Base-by-base conservation (phyloP, 2,797 vertebrate species). In the Ptychobarbus kaznakovi region DNA sequence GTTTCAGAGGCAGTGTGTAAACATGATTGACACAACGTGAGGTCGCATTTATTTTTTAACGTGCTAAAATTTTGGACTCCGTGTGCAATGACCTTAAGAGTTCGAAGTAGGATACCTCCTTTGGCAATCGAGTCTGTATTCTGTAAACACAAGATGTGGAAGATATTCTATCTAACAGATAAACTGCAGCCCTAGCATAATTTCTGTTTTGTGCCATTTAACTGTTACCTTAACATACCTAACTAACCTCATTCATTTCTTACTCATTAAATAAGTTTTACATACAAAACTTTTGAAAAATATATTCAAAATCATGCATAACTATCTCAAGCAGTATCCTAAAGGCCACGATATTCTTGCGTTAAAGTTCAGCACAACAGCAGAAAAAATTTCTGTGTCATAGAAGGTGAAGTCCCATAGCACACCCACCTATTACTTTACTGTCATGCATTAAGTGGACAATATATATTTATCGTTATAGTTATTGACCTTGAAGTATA, bases 91-190 rank as follows among this genome's bases (percentile, higher is more conserved):
- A 32, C 32, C 3, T 32, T 53, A 10, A 80, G 18, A 44, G 58
- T 69, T 79, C 51, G 81, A 86, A 85, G 58, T 66, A 69, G 78
- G 80, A 83, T 35, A 70, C 75, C 56, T 40, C 42, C 49, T 15
- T 32, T 80, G 70, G 58, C 32, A 82, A 58, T 49, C 81, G 35
- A 22, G 13, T 80, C 18, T 25, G 35, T 35, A 73, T 65, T 58
- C 56, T 85, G 9, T 84, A 51, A 68, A 61, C 53, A 51, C 44
- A 44, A 72, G 15, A n/a, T 66, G 35, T 35, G 68, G 74, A 76
- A 84, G 75, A 32, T 78, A 73, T 32, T 58, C 75, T 46, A n/a
- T 58, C 75, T 46, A n/a, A 68, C 69, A 88, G 81, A 89, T 89
- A 87, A 87, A 78, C 75, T 70, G 1, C 51, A 25, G 10, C 35